Evolutionary conservation across 2,888 invertebrate species (phyloP), one percentile per base, ranked within the genome.

Genomic region (Leistus spinibarbis): DNA sequence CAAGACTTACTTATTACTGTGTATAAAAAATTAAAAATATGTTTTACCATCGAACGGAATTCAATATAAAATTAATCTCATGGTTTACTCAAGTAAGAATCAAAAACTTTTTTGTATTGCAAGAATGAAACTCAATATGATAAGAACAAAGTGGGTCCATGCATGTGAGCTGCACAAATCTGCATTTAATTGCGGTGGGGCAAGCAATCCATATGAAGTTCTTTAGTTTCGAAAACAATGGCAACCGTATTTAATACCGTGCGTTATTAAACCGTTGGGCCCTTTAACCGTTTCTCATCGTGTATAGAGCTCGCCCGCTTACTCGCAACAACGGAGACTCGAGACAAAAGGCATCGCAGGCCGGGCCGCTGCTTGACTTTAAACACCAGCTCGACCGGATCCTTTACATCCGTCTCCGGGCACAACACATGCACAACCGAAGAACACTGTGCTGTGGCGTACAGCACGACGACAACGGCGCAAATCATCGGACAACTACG

Each of bases 351-450:
- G 20, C 60, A 60, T 22, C 19, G 20, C 13, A 60, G 60, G 20
- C 60, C 13, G 9, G 19, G 17, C 60, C 20, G 60, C 19, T 60
- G 60, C 60, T 60, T 60, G 60, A 60, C 60, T 60, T 60, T 60
- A 19, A 60, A 60, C 60, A 60, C 60, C 60, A 60, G 60, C 60
- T 60, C 60, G 60, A 60, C 17, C 60, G 60, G 60, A 19, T 19
- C 19, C 60, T 17, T 60, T 60, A 5, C 17, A 60, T 60, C 19
- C 60, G 19, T 60, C 60, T 20, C 60, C 60, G 3, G 40, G 60
- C 60, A 60, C 60, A 60, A 60, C 60, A 60, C 60, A 60, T 60
- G 60, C 60, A 60, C 19, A 60, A 60, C 16, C 19, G 60, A n/a
- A 19, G 17, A 57, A 19, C 60, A 40, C 40, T 40, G 40, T 2